These are phyloP conservation scores for Argyrosomus japonicus DNA, from an alignment of 2,113 vertebrate species.

Conservation along the genomic window DNA sequence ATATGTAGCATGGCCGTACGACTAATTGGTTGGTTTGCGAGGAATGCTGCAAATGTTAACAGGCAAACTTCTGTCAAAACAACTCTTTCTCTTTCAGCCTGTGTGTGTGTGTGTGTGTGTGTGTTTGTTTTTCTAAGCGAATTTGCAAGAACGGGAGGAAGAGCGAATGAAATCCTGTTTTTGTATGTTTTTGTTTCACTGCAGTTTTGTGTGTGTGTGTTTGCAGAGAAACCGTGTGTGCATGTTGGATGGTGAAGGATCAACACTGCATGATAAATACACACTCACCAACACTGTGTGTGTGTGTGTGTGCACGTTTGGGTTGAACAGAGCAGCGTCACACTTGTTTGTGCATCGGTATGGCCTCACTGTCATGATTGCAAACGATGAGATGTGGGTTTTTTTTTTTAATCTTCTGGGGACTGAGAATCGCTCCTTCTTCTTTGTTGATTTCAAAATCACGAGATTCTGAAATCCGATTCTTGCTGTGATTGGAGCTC, in stretches of 20 bases:
- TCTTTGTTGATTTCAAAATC: constrained; percentile 56
- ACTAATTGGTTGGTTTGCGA: constrained; percentile 67
- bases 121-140: constrained; percentile 30
- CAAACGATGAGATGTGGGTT: constrained; percentile 4
- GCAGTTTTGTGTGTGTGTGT: neutral
- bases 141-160: constrained; percentile 17
- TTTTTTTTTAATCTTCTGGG: constrained; percentile 20
- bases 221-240: constrained; percentile 17
- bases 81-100: constrained; percentile 44
- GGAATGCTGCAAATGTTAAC: constrained; percentile 65
- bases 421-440: constrained; percentile 3
- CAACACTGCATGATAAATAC: constrained; percentile 68
- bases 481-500: constrained; percentile 36
- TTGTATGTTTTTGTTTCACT: constrained; percentile 28
- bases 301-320: constrained; percentile 48
- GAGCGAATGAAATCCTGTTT: neutral
- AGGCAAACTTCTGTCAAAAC: constrained; percentile 62
- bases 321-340: constrained; percentile 28
- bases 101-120: constrained; percentile 40
- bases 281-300: constrained; percentile 22
- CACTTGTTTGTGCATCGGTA: constrained; percentile 5
- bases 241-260: constrained; percentile 71
- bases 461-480: constrained; percentile 39
- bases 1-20: constrained; percentile 57
- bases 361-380: constrained; percentile 29